Evolutionary conservation across 2,888 invertebrate species (phyloP).

Genomic region (Epirrhoe alternata): DNA sequence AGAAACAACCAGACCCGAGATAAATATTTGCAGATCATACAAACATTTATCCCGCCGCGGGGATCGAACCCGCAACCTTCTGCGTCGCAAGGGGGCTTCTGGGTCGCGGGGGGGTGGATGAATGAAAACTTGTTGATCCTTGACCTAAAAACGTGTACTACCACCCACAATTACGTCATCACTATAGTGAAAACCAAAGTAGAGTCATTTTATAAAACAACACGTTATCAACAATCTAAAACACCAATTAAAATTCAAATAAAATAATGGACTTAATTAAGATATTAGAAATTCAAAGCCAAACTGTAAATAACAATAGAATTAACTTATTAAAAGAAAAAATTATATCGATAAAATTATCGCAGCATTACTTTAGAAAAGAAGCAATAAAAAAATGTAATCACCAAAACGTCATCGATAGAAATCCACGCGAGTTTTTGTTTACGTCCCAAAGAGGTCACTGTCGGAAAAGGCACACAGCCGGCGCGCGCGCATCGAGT

Average conservation of each 20-base stretch:
- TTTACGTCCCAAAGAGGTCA: slow-evolving; percentile 65
- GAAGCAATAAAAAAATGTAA: slow-evolving; percentile 25
- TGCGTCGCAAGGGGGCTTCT: too few relatives aligned
- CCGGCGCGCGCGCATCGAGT: slow-evolving; percentile 58
- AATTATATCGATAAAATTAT: not conserved
- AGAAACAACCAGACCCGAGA: too few relatives aligned
- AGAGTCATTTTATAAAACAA: not conserved
- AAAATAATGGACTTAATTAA: not conserved
- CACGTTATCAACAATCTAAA: not conserved
- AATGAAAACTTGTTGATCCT: too few relatives aligned
- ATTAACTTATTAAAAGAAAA: not conserved
- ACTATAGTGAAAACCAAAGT: not conserved
- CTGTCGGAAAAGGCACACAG: slow-evolving; percentile 54
- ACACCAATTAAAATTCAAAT: slow-evolving; percentile 1
- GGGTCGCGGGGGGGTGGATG: too few relatives aligned
- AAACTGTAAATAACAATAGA: not conserved
- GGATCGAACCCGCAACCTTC: too few relatives aligned
- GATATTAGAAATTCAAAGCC: not conserved
- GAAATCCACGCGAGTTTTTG: slow-evolving; percentile 48
- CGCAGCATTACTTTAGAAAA: not conserved
- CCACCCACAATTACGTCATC: not conserved
- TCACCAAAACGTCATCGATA: slow-evolving; percentile 30
- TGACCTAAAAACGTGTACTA: too few relatives aligned
- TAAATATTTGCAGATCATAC: too few relatives aligned
- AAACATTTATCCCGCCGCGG: too few relatives aligned